Conservation (phyloP, 35 echinoderm and acorn worm species). For the Ptychodera flava region DNA sequence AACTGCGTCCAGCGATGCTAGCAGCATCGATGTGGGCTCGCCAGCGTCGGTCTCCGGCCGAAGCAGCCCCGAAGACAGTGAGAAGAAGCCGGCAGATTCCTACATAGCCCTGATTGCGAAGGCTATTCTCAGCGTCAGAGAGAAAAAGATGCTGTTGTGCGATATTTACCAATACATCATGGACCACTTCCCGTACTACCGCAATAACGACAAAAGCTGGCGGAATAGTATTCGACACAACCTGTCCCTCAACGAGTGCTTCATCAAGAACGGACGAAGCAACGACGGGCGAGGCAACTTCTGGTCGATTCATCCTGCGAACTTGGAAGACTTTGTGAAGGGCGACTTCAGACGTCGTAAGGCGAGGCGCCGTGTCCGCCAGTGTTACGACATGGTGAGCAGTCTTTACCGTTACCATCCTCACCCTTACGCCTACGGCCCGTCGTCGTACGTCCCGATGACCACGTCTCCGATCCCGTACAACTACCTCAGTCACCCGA, state of each 20-base stretch:
- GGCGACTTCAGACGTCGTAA: conserved; percentile 82
- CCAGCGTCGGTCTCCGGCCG: not conserved
- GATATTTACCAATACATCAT: conserved; percentile 24
- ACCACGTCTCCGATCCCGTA: not conserved
- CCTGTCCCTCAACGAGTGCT: conserved; percentile 94
- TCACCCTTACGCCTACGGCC: not conserved
- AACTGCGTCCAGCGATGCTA: not conserved
- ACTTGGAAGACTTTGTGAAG: conserved; percentile 70
- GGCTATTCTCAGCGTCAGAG: not conserved
- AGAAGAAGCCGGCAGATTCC: not conserved
- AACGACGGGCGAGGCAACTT: conserved; percentile 91
- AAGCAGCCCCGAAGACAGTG: not conserved
- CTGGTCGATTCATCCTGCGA: conserved; percentile 92
- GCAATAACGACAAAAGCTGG: conserved; percentile 95
- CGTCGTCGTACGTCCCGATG: not conserved
- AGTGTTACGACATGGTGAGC: not conserved
- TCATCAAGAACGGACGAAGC: conserved; percentile 84
- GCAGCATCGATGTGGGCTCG: not conserved
- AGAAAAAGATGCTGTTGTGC: not conserved
- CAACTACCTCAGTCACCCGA: not conserved
- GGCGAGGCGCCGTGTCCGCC: conserved; percentile 67
- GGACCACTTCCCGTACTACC: conserved; percentile 23
- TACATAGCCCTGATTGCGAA: conserved; percentile 17
- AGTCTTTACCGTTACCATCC: not conserved
- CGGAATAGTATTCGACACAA: conserved; percentile 95